Percentiles rank a stretch among this genome's conserved stretches.
These are phyloP conservation scores for Apteryx owenii DNA, from an alignment of 2,113 vertebrate species.

Conservation along the genomic window DNA sequence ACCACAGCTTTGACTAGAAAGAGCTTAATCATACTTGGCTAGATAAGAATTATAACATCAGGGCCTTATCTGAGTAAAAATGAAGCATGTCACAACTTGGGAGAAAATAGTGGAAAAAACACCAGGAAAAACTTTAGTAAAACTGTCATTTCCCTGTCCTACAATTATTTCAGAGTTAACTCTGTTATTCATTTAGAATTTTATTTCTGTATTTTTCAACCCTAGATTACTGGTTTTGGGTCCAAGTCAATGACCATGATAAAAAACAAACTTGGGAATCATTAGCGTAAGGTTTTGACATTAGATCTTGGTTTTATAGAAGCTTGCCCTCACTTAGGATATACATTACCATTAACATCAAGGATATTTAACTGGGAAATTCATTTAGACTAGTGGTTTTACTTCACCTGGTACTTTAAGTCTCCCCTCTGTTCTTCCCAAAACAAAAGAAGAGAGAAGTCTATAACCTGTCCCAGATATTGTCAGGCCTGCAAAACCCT, in stretches of 20 bases:
- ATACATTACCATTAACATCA: background rate
- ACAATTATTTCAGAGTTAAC: background rate
- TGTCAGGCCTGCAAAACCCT: background rate
- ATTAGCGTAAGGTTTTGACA: background rate
- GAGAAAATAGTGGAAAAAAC: background rate
- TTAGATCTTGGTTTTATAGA: background rate
- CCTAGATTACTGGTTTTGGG: background rate
- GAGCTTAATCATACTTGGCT: background rate
- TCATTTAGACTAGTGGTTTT: background rate
- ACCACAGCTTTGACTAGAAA: background rate
- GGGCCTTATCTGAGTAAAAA: background rate
- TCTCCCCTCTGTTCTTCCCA: background rate
- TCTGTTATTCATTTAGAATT: background rate
- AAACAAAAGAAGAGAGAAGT: background rate
- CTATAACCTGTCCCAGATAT: background rate
- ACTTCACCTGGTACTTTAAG: background rate
- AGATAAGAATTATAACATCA: background rate
- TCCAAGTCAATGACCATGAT: background rate
- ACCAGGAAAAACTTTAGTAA: background rate
- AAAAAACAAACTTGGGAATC: background rate
- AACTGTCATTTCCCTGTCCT: background rate
- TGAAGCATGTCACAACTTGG: background rate
- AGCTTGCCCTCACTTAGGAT: background rate
- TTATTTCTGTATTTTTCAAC: background rate
- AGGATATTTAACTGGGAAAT: background rate